Evolutionary conservation across 2,113 vertebrate genomes (phyloP).

Genomic region (Oncorhynchus nerka): DNA sequence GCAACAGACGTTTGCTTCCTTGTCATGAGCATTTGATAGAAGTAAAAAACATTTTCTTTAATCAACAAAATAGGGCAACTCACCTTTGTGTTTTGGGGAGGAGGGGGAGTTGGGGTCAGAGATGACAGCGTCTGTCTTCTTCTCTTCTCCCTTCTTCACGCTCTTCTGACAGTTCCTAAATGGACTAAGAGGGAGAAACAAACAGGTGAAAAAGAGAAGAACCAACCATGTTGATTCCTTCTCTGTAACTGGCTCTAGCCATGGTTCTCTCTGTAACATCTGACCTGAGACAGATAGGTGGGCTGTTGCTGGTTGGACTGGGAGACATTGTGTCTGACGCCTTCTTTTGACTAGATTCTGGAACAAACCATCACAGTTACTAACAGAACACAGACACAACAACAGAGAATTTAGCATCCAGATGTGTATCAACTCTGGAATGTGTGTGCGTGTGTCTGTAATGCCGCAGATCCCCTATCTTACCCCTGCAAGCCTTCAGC

Average conservation of each 20-base stretch:
- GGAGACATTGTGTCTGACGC: conserved; percentile 78
- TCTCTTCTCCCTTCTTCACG: conserved; percentile 84
- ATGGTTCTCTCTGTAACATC: not conserved
- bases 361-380: conserved; percentile 6
- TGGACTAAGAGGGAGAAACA: conserved; percentile 71
- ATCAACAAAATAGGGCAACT: not conserved
- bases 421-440: not conserved
- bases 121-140: conserved; percentile 69
- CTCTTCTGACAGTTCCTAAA: conserved; percentile 76
- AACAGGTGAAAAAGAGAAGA: not conserved
- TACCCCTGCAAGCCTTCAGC: conserved; percentile 91
- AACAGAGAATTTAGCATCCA: not conserved
- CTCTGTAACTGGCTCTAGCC: not conserved
- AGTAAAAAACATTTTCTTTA: not conserved
- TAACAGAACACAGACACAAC: not conserved
- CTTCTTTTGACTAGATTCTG: conserved; percentile 91
- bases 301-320: conserved; percentile 54
- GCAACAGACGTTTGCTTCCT: not conserved
- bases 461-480: not conserved
- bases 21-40: not conserved
- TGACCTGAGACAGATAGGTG: conserved; percentile 79
- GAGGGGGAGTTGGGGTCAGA: conserved; percentile 44
- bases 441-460: not conserved
- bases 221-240: not conserved
- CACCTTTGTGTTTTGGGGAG: conserved; percentile 71